Evolutionary conservation across 1,140 invertebrate genomes (phyloP).

Genomic region (Scaptomyza graminum): DNA sequence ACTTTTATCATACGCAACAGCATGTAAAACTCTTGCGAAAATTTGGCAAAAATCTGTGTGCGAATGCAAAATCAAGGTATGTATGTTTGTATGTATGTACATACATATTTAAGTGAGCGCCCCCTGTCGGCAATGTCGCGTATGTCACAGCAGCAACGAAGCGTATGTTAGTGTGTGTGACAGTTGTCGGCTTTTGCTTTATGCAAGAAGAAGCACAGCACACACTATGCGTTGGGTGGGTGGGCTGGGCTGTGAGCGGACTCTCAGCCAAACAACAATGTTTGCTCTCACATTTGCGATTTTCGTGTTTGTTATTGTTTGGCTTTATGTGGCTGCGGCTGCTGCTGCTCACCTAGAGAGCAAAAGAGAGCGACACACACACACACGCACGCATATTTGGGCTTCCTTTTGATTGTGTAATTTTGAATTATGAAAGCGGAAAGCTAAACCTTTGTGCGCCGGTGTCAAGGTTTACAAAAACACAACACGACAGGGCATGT

Average conservation of each 20-base stretch:
- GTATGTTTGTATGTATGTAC: neutral
- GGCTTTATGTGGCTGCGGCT: slow-evolving; percentile 1
- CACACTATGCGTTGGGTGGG: neutral
- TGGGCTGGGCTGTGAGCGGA: neutral
- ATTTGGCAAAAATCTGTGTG: slow-evolving; percentile 66
- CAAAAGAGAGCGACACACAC: slow-evolving; percentile 1
- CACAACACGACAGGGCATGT: no score
- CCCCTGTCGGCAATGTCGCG: neutral
- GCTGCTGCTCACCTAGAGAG: slow-evolving; percentile 1
- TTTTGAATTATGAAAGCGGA: slow-evolving; percentile 45
- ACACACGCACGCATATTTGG: slow-evolving; percentile 19
- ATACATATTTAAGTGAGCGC: slow-evolving; percentile 16
- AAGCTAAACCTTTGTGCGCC: slow-evolving; percentile 34
- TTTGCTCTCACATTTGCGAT: slow-evolving; percentile 13
- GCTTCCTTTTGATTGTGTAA: slow-evolving; percentile 51
- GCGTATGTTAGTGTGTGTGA: slow-evolving; percentile 6
- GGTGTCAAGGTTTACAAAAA: slow-evolving; percentile 35
- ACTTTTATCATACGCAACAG: slow-evolving; percentile 59
- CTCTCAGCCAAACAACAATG: slow-evolving; percentile 13
- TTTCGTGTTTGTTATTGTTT: slow-evolving; percentile 35
- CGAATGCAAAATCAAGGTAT: slow-evolving; percentile 62
- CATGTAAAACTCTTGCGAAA: slow-evolving; percentile 68
- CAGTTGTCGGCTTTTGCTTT: neutral
- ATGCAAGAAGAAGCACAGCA: neutral
- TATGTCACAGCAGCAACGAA: no score